Evolutionary conservation across 1,140 invertebrate genomes (phyloP), one percentile per base, ranked within the genome.

Genomic region (Papilio polyxenes): DNA sequence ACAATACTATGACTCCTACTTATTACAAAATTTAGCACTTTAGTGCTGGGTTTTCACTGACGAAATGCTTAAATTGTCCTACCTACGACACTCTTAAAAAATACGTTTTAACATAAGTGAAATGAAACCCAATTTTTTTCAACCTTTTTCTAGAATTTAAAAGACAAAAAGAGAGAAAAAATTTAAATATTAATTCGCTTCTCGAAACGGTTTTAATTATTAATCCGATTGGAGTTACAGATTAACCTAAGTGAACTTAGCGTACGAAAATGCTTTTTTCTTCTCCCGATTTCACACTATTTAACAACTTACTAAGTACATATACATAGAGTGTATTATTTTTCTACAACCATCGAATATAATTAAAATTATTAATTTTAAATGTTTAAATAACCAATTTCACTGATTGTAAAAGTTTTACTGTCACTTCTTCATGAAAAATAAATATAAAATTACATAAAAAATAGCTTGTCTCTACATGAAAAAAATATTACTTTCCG

Each of bases 1-100:
- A 72, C 65, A 72, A 72, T 31, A 4, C 2, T 37, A 72, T 72
- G n/a, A 72, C 65, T 72, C 65, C 65, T 72, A 72, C 65, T 72
- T 72, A 72, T 72, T 72, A 72, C 65, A 72, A 15, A 72, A 72
- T 72, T 37, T 72, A 31, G 10, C 37, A 40, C 13, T 37, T 72
- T 17, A 72, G 17, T 72, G 56, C 56, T 59, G 17, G 56, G 56
- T 59, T 59, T 59, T 17, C 17, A 59, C n/a, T 59, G 56, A 59
- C 15, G 15, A 1, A 59, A 59, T 20, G 17, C n/a, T 20, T 59
- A 7, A 59, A 59, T 59, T 53, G 0, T 4, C 15, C 11, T 31
- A 31, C 23, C 23, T 31, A 0, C 13, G 15, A 13, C 51, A 17
- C 11, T 53, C 15, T 53, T 2, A 53, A 53, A 53, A 53, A 51